These are phyloP conservation scores for Addax nasomaculatus DNA, from an alignment of 2,113 vertebrate genomes.

Conservation along the genomic window DNA sequence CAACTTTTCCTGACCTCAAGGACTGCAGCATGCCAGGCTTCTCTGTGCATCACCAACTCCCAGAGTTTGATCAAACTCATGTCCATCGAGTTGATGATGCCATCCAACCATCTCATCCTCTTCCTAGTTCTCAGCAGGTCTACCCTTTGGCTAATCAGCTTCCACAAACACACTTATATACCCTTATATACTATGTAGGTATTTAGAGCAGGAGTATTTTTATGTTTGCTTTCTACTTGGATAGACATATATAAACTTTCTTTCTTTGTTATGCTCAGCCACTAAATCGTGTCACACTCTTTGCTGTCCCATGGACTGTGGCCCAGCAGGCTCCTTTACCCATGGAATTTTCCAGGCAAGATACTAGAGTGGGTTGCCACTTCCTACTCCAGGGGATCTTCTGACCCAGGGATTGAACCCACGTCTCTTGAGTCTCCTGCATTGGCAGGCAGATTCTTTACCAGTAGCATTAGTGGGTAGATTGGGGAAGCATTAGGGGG, in stretches of 20 bases:
- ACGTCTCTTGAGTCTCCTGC: fast-evolving
- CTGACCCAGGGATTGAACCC: not conserved
- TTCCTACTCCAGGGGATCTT: not conserved
- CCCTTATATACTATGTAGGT: not conserved
- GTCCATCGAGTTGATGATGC: not conserved
- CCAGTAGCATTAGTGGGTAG: not conserved
- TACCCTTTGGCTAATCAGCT: not conserved
- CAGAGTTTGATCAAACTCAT: not conserved
- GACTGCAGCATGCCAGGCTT: not conserved
- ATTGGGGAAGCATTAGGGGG: not conserved
- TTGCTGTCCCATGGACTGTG: not conserved
- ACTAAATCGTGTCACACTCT: not conserved
- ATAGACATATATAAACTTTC: not conserved
- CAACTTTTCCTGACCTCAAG: fast-evolving
- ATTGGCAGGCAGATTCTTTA: not conserved
- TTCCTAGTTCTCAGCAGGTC: not conserved
- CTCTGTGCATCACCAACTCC: not conserved
- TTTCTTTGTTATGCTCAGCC: not conserved
- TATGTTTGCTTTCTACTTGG: not conserved
- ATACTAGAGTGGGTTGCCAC: not conserved
- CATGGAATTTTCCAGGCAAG: not conserved
- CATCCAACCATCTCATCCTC: not conserved
- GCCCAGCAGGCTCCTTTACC: not conserved
- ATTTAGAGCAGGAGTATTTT: not conserved
- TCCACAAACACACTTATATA: not conserved